A percentile compares a stretch with the other conserved stretches of the same genome.
These are phyloP conservation scores for Lasioglossum morio DNA, from an alignment of 2,888 invertebrate species.

Conservation along the genomic window DNA sequence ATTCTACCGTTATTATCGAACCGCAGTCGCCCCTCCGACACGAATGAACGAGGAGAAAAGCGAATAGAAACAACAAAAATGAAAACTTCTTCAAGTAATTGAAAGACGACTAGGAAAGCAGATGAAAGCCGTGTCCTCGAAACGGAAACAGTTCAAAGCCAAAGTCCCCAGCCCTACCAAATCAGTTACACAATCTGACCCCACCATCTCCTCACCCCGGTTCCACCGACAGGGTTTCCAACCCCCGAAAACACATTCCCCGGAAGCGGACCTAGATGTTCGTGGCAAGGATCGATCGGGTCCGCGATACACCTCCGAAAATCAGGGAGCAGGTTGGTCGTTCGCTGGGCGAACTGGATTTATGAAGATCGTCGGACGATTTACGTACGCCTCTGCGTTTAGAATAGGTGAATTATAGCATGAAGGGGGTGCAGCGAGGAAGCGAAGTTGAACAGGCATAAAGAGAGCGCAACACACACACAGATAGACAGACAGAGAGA, in stretches of 20 bases:
- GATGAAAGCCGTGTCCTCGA: background rate
- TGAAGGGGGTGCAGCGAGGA: slow-evolving; percentile 32
- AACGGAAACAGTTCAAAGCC: background rate
- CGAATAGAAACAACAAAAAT: no score
- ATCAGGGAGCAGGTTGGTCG: slow-evolving; percentile 4
- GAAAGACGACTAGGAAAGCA: background rate
- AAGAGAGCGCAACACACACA: background rate
- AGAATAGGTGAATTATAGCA: slow-evolving; percentile 70
- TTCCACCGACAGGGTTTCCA: background rate
- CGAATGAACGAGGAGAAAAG: background rate
- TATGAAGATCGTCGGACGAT: slow-evolving; percentile 45
- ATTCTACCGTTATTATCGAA: background rate
- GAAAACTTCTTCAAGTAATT: background rate
- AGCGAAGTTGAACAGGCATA: background rate
- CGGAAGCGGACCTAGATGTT: background rate
- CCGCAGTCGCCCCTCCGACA: background rate
- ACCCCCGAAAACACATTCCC: background rate
- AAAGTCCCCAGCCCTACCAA: background rate
- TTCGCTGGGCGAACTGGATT: slow-evolving; percentile 32
- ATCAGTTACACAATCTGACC: background rate
- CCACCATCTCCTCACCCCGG: background rate
- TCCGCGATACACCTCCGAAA: slow-evolving; percentile 28
- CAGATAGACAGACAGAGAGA: background rate
- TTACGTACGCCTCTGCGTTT: slow-evolving; percentile 53
- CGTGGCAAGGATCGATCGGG: slow-evolving; percentile 23